Evolutionary conservation across 2,113 vertebrate genomes (phyloP).

Genomic region (Daboia siamensis): DNA sequence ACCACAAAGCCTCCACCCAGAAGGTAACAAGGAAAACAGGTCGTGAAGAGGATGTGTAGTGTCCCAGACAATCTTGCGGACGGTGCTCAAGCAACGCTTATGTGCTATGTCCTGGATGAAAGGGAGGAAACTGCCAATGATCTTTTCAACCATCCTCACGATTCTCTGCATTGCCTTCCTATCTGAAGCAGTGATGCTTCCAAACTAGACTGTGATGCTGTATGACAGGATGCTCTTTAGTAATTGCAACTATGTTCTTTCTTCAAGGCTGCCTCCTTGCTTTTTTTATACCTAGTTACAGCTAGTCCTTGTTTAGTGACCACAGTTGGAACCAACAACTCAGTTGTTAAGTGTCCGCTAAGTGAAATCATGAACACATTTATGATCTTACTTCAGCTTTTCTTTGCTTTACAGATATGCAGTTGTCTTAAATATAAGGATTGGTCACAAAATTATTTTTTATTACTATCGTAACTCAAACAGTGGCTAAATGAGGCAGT

Average conservation of each 20-base stretch:
- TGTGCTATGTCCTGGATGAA: too few species aligned
- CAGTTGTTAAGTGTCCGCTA: background rate
- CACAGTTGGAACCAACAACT: background rate
- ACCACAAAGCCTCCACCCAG: too few species aligned
- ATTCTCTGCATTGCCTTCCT: too few species aligned
- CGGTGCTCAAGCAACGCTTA: too few species aligned
- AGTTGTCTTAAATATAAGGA: background rate
- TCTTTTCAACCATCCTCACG: too few species aligned
- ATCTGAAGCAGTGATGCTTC: too few species aligned
- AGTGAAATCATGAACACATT: background rate
- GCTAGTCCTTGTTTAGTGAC: background rate
- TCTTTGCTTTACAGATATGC: background rate
- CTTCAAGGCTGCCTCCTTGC: background rate
- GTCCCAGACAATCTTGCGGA: too few species aligned
- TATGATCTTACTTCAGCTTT: background rate
- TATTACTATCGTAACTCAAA: background rate
- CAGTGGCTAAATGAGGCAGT: background rate
- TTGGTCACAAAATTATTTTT: background rate
- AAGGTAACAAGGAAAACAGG: too few species aligned
- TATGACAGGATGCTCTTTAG: background rate
- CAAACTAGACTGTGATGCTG: too few species aligned
- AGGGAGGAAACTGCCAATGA: too few species aligned
- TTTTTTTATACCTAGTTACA: background rate
- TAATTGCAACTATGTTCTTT: background rate
- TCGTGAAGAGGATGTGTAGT: too few species aligned